phyloP scores from a whole-genome alignment of 2,113 vertebrate species.

The Sander lucioperca region DNA sequence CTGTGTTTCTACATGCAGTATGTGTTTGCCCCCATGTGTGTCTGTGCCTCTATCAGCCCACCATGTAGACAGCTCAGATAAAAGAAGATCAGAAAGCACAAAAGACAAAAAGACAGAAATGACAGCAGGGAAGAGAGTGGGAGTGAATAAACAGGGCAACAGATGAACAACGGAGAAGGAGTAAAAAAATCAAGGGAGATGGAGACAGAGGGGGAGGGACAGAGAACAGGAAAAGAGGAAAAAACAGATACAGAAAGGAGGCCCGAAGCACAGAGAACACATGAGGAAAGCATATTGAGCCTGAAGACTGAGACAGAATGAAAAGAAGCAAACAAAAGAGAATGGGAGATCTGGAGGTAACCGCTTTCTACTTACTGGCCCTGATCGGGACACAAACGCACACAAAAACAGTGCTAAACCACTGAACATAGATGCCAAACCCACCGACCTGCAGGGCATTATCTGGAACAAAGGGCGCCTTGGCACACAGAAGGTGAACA shows the following conservation, averaged over 20 bases:
- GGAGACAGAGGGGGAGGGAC: conserved; percentile 38
- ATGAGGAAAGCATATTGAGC: conserved; percentile 29
- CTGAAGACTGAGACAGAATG: conserved; percentile 29
- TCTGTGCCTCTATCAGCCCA: conserved; percentile 61
- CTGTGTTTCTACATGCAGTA: conserved; percentile 24
- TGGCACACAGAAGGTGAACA: conserved; percentile 41
- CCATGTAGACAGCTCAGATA: conserved; percentile 69
- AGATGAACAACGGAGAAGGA: conserved; percentile 54
- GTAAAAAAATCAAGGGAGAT: conserved; percentile 39
- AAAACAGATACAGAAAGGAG: conserved; percentile 34
- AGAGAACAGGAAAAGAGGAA: conserved; percentile 25
- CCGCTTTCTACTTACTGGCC: conserved; percentile 44
- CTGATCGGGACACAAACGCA: conserved; percentile 50
- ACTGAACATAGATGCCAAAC: conserved; percentile 66
- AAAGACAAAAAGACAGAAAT: conserved; percentile 65
- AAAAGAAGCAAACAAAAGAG: conserved; percentile 39
- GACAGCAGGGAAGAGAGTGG: conserved; percentile 66
- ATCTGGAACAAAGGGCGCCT: conserved; percentile 50
- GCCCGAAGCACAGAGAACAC: conserved; percentile 17
- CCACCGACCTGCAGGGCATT: conserved; percentile 57
- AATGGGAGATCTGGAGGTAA: conserved; percentile 45
- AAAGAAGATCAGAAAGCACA: conserved; percentile 70
- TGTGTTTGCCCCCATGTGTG: conserved; percentile 35
- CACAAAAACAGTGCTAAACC: conserved; percentile 45
- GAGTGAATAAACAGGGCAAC: conserved; percentile 70